These are phyloP conservation scores for Lasioglossum morio DNA, from an alignment of 2,888 invertebrate species.

Conservation along the genomic window DNA sequence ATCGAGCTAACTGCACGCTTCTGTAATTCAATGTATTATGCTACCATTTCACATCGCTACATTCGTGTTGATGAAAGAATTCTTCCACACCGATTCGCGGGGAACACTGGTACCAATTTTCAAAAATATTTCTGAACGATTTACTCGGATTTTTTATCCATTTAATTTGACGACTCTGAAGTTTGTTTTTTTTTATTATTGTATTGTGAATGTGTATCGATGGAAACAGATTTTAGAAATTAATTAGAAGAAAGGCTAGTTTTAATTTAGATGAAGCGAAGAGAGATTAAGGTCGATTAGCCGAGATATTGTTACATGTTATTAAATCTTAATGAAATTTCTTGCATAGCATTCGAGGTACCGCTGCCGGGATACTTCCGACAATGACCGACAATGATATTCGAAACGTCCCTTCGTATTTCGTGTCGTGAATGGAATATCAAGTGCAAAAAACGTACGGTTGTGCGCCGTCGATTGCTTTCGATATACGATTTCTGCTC, in stretches of 20 bases:
- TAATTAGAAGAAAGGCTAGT: not conserved
- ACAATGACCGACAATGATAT: constrained; percentile 4
- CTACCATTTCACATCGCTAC: constrained; percentile 9
- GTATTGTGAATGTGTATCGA: not conserved
- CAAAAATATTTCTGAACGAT: not conserved
- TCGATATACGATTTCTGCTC: not conserved
- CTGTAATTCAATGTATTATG: not conserved
- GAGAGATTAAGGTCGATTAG: not conserved
- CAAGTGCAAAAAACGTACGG: not conserved
- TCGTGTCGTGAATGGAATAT: not conserved
- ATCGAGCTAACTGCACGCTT: constrained; percentile 3
- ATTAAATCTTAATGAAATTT: constrained; percentile 4
- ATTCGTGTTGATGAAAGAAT: not conserved
- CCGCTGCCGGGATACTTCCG: constrained; percentile 6
- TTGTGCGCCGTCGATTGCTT: not conserved
- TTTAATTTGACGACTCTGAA: not conserved
- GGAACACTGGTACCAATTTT: not conserved
- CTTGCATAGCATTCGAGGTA: constrained; percentile 9
- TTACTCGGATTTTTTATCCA: not conserved
- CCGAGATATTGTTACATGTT: not conserved
- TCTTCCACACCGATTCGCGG: not conserved
- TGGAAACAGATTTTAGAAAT: not conserved
- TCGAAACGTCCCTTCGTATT: not conserved
- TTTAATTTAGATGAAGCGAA: not conserved
- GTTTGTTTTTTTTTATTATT: not conserved